Evolutionary conservation across 2,113 vertebrate species (phyloP), one percentile per base, ranked within the genome.

Genomic region (Pterocles burchelli): DNA sequence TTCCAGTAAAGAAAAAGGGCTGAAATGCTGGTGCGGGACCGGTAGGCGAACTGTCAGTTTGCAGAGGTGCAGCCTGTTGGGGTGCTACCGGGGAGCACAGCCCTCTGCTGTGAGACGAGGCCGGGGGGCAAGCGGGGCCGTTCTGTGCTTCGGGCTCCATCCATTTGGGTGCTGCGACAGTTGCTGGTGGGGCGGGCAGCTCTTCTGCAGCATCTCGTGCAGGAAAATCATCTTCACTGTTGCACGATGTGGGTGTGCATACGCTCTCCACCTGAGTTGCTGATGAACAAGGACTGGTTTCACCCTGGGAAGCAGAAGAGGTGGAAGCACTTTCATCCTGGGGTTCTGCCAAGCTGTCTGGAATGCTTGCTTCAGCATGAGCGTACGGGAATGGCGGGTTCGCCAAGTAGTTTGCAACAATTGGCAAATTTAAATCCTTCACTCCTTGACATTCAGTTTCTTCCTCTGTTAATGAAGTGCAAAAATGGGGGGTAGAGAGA

Each of bases 1-100:
- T 98, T 94, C 98, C 98, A 7, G 98, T 98, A 91, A 99, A 98
- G 95, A 99, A 98, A 89, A 99, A 98, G 28, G 98, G 99, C 96
- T 99, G 98, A 88, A 99, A 98, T 3, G 98, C 43, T 0, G 98
- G 97, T 28, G 98, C 58, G 8, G 98, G 74, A 24, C 97, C 97
- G 0, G 95, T 28, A 24, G 97, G 98, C 11, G 97, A 85, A 26
- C 93, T 90, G 85, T 96, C 86, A 6, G 98, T 88, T 68, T 49
- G 95, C 57, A 83, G 89, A n/a, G 95, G 74, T 7, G 10, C 3
- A 0, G 98, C 97, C 88, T 97, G 98, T 48, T 96, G 28, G 5
- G 98, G 26, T 17, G 96, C 77, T 49, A 96, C 77, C 11, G 97
- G 97, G 16, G 97, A 95, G 92, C 89, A 88, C 21, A 96, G 68